phyloP scores from a whole-genome alignment of 2,888 invertebrate species.

The Andricus quercusramuli region DNA sequence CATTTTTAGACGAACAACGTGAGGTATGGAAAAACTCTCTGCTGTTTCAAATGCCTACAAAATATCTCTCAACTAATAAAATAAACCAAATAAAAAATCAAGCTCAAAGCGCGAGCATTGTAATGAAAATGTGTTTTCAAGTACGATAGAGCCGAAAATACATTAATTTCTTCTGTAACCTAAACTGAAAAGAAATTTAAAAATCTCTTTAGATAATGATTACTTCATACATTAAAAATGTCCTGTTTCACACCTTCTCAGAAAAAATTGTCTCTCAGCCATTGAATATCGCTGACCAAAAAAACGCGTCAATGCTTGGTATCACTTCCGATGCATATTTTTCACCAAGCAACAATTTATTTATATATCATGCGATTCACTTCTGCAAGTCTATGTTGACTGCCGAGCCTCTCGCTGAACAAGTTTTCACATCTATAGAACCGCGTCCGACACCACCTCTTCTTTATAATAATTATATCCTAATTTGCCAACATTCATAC shows the following conservation, averaged over 20 bases:
- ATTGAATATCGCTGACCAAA: background rate
- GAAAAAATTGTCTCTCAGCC: background rate
- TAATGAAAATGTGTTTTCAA: too few relatives aligned
- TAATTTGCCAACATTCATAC: too few relatives aligned
- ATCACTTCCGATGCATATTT: background rate
- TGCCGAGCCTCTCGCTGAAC: conserved; percentile 30
- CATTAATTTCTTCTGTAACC: too few relatives aligned
- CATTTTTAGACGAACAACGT: too few relatives aligned
- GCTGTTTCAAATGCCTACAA: too few relatives aligned
- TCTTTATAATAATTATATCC: conserved; percentile 9
- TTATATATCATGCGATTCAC: background rate
- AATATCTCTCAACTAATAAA: too few relatives aligned
- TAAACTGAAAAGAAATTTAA: too few relatives aligned
- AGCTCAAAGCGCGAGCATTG: too few relatives aligned
- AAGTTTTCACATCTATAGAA: conserved; percentile 9
- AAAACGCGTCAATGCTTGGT: background rate
- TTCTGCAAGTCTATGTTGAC: background rate
- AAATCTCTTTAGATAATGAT: too few relatives aligned
- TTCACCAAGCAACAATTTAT: background rate
- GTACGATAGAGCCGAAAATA: too few relatives aligned
- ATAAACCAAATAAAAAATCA: too few relatives aligned
- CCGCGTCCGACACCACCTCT: background rate
- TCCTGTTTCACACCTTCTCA: background rate
- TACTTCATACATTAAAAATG: background rate
- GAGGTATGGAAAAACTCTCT: too few relatives aligned